Evolutionary conservation across 2,797 vertebrate genomes (phyloP), one percentile per base, ranked within the genome.

Genomic region (Clarias pachynema): DNA sequence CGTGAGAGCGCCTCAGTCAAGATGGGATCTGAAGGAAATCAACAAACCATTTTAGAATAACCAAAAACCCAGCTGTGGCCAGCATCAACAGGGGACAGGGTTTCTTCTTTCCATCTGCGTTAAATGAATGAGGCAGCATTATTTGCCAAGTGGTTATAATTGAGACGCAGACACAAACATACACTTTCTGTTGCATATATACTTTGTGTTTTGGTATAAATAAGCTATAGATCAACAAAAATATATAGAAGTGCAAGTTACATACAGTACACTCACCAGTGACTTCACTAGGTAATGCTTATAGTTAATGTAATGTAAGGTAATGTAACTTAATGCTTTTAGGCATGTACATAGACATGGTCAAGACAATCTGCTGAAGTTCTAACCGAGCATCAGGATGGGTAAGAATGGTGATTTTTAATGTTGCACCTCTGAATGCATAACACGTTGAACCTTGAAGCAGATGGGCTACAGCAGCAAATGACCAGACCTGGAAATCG

Each of bases 31-130:
- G 6, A 82, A 75, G 62, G 34, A 86, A 86, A 81, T 81, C 53
- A 59, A 56, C 3, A 68, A 49, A 62, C 65, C 72, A 78, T 86
- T 73, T 37, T 29, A 49, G 72, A 86, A 44, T 24, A 66, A 63
- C 49, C 2, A 37, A 82, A 77, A 57, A 29, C 60, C 80, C 79
- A 82, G 84, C 84, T 86, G 84, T 57, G 84, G 31, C 79, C 72
- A 44, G 62, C 22, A 18, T 6, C 37, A 14, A n/a, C 56, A 72
- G 44, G 77, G 29, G 75, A 79, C 44, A 1, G 56, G 5, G 24
- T 15, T 24, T 40, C 18, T 53, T 75, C 9, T 44, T 82, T 26
- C 34, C 49, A 72, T 31, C 79, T 81, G 78, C 22, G 53, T 56
- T 53, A 73, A 66, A 34, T 34, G n/a, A 81, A 62, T 59, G 60